Base-by-base conservation (phyloP, 2,888 invertebrate species). In the Ligdia adustata region DNA sequence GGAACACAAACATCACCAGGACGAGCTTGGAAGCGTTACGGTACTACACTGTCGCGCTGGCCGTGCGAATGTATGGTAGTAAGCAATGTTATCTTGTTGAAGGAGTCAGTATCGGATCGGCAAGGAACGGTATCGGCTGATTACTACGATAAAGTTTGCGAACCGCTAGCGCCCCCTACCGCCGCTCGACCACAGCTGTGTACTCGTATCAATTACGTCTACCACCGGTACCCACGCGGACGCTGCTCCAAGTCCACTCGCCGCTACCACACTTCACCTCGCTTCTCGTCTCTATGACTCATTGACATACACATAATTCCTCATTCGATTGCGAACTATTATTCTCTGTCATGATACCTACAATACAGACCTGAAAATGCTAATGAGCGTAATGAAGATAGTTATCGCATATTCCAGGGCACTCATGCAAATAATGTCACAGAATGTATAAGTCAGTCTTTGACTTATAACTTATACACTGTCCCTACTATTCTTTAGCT, bases 71-170 rank as follows among this genome's bases (percentile, higher is more conserved):
- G 64, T 66, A 67, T 60, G 60, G 63, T 60, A 61, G 71, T 69
- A 70, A 71, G 68, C 60, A 72, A 57, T 63, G 64, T 72, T 78
- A 78, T 78, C 76, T 65, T 63, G 62, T 71, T 59, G 62, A 72
- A 75, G 75, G 69, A 73, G 64, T 62, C 65, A 69, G 74, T 76
- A 71, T 53, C 57, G 45, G 59, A 73, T 73, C 70, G 62, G 60
- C 66, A 62, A 70, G 69, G 68, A 67, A 57, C 58, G 57, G 55
- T 66, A 66, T 68, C 66, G 57, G 60, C 49, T 51, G 48, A 55
- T 58, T 47, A 55, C 24, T 40, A 22, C 48, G 51, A 55, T 55
- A 49, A 28, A 49, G 33, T 20, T 31, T 9, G 6, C 16, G 24
- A 7, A n/a, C 39, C 18, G 6, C 15, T n/a, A 26, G 13, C 13